Evolutionary conservation across 2,797 vertebrate species (phyloP), one percentile per base, ranked within the genome.

Genomic region (Myripristis murdjan): DNA sequence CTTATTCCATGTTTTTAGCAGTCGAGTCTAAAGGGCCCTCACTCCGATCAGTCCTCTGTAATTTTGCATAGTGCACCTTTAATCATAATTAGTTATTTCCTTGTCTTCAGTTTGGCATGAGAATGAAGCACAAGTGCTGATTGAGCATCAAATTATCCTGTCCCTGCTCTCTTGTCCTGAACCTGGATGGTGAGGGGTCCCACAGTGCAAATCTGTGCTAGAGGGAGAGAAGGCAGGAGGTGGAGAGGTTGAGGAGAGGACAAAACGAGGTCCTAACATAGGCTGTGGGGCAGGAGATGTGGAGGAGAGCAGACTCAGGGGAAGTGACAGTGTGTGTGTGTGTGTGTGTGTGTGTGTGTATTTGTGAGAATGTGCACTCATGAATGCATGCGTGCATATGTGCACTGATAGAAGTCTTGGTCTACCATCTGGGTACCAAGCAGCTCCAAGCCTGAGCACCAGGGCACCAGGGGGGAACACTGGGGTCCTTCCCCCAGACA

Each of bases 211-310:
- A 82, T 63, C 72, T 62, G 74, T 69, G 58, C 57, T 68, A 77
- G 70, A 73, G 33, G 51, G 26, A 64, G 74, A 80, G 83, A 64
- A 77, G 73, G 64, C 87, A 92, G 86, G 90, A 90, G 89, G 88
- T 85, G 87, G 72, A 87, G 46, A 85, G 87, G 90, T 88, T 82
- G 77, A 83, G 26, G 75, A 41, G 81, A 81, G 87, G 90, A 92
- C 88, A 93, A 90, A 88, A 87, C 24, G 78, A 87, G 89, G 88
- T 88, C 78, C 59, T 72, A 79, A 84, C 80, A 79, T 43, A 70
- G 33, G 35, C 52, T 70, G 35, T 58, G 62, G 80, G 87, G 84
- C 83, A 73, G 73, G 64, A 85, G 77, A 79, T 71, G 63, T 43
- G 44, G 83, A 81, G 79, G 75, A 81, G 79, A 80, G 75, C 62